Base-by-base conservation (phyloP, 2,113 vertebrate genomes). In the Cnemophilus loriae region DNA sequence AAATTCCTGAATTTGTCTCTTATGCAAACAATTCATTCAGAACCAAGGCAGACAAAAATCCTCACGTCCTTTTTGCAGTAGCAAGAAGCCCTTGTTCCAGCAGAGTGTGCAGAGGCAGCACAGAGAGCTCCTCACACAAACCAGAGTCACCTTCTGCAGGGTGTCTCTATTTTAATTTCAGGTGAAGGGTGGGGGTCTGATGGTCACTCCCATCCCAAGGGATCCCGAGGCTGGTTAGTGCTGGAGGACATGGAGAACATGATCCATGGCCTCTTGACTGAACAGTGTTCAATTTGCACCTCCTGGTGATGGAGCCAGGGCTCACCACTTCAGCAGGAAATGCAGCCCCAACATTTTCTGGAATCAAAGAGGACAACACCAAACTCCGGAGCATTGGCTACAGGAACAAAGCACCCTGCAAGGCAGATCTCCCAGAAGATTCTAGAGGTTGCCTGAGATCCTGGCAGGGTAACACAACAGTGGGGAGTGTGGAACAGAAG, bases 241-340 rank as follows among this genome's bases (percentile, higher is more conserved):
- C 37, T 70, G 55, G 32, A 65, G 73, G 44, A 83, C 89, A 75
- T 9, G 16, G 69, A 81, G 39, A 77, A 74, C 13, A 2, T 0
- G 10, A 86, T 8, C 20, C n/a, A 14, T 1, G 7, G 33, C 5
- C 57, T 84, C 59, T 10, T 13, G 49, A 30, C n/a, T 76, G 33
- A 79, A 3, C 13, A 11, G 6, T 3, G 2, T 28, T 20, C 18
- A 4, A 0, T 21, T 24, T 77, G 57, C 13, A 39, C 42, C 37
- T 41, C 3, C 3, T 53, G 63, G 46, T 27, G 63, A 37, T 11
- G 64, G 59, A 57, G 32, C 17, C 7, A 35, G 56, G 52, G 23
- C 9, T 35, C 44, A 18, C 22, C 35, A 5, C 41, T 64, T 26
- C 71, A 59, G 44, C 74, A 68, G 65, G 27, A 87, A 77, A 57